Conservation (phyloP, 30 jellyfish, hydroid and myxozoan species). For the Aurelia aurita complex sp. Pacific region DNA sequence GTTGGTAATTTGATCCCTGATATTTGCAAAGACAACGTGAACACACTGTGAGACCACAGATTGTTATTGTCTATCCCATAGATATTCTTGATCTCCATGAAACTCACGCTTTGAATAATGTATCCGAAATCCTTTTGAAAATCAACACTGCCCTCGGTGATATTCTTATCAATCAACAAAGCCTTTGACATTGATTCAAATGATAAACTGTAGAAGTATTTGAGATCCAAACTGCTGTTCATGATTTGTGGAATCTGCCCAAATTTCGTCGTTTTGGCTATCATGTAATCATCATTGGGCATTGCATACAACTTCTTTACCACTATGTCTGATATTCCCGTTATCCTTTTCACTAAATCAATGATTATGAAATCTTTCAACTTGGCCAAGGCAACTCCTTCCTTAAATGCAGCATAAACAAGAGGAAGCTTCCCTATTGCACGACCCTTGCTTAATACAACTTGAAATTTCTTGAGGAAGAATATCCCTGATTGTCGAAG, state of each 20-base stretch:
- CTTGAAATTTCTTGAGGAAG: slow-evolving; percentile 4
- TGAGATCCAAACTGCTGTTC: background rate
- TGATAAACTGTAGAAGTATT: slow-evolving; percentile 16
- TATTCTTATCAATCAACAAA: background rate
- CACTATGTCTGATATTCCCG: background rate
- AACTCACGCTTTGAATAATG: slow-evolving; percentile 1
- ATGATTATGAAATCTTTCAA: background rate
- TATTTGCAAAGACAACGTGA: background rate
- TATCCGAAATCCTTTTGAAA: slow-evolving; percentile 1
- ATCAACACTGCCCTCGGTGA: background rate
- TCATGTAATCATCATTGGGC: background rate
- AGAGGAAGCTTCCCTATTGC: background rate
- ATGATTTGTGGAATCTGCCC: background rate
- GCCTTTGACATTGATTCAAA: background rate
- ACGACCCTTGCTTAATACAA: background rate
- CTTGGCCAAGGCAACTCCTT: background rate
- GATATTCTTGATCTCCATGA: slow-evolving; percentile 8
- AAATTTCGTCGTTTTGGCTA: background rate
- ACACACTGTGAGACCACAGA: background rate
- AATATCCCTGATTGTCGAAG: background rate
- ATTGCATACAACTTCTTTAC: background rate
- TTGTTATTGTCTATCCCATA: background rate
- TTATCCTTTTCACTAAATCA: background rate
- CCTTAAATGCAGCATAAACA: background rate
- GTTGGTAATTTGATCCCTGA: slow-evolving; percentile 10